Conservation (phyloP, 2,888 invertebrate species). For the Chelonus formosanus region DNA sequence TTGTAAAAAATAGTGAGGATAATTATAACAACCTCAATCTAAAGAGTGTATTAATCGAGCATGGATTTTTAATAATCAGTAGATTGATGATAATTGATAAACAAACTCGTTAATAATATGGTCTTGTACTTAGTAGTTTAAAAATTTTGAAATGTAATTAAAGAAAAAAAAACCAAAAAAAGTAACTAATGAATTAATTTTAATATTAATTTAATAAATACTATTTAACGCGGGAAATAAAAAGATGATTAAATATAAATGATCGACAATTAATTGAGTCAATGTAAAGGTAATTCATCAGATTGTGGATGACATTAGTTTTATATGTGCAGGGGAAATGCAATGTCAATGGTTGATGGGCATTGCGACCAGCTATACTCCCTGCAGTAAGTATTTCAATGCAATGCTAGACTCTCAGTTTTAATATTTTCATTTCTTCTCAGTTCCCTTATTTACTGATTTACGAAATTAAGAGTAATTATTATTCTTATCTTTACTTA, state of each 20-base stretch:
- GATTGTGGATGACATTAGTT: conserved; percentile 55
- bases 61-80: not conserved
- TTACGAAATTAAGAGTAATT: too few species aligned
- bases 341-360: conserved; percentile 64
- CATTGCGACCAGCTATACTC: conserved; percentile 66
- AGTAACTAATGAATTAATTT: not conserved
- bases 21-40: too few species aligned
- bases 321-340: conserved; percentile 65
- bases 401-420: not conserved
- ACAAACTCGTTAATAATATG: conserved; percentile 32
- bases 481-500: too few species aligned
- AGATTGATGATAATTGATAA: conserved; percentile 1
- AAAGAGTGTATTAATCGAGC: too few species aligned
- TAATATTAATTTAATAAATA: conserved; percentile 1
- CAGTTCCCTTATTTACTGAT: not conserved
- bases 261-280: conserved; percentile 10
- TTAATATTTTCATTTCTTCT: conserved; percentile 3
- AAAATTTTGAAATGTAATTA: too few species aligned
- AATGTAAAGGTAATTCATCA: conserved; percentile 10
- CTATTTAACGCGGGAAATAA: not conserved
- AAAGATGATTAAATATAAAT: conserved; percentile 12
- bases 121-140: conserved; percentile 29
- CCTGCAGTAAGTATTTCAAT: conserved; percentile 60
- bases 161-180: too few species aligned
- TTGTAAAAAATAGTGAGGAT: too few species aligned